phyloP scores from a whole-genome alignment of 1,140 invertebrate species.

The Andricus grossulariae region DNA sequence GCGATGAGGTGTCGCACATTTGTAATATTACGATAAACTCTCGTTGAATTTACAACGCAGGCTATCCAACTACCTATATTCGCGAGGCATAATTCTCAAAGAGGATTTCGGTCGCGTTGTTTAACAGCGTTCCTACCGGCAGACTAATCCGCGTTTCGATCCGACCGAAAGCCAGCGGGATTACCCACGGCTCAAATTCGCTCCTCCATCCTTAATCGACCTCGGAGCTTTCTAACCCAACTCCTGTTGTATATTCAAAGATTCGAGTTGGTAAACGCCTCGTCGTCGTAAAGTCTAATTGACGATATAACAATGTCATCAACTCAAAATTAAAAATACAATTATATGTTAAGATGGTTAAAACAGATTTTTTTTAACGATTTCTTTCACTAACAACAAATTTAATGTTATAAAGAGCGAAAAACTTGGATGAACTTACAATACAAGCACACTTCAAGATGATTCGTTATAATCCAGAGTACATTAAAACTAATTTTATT shows the following conservation, averaged over 20 bases:
- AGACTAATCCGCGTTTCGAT: conserved; percentile 25
- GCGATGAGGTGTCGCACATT: not conserved
- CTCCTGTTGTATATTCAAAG: conserved; percentile 17
- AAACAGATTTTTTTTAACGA: no score
- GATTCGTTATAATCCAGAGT: no score
- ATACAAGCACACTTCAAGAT: no score
- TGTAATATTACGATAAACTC: conserved; percentile 18
- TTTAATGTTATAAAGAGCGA: no score
- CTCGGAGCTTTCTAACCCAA: conserved; percentile 22
- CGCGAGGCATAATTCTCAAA: conserved; percentile 22
- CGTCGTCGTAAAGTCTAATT: conserved; percentile 3
- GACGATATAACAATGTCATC: not conserved
- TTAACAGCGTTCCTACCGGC: conserved; percentile 23
- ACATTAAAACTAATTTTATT: no score
- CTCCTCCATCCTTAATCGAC: conserved; percentile 29
- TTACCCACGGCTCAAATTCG: conserved; percentile 27
- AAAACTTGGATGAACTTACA: no score
- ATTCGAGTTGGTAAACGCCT: conserved; percentile 11
- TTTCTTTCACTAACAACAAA: no score
- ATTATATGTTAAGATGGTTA: no score
- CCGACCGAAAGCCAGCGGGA: conserved; percentile 27
- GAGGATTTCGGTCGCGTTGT: conserved; percentile 28
- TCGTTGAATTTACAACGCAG: conserved; percentile 8
- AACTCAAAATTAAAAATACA: not conserved
- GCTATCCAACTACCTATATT: conserved; percentile 2